Evolutionary conservation across 1,140 invertebrate genomes (phyloP).

Genomic region (Cyclina sinensis): DNA sequence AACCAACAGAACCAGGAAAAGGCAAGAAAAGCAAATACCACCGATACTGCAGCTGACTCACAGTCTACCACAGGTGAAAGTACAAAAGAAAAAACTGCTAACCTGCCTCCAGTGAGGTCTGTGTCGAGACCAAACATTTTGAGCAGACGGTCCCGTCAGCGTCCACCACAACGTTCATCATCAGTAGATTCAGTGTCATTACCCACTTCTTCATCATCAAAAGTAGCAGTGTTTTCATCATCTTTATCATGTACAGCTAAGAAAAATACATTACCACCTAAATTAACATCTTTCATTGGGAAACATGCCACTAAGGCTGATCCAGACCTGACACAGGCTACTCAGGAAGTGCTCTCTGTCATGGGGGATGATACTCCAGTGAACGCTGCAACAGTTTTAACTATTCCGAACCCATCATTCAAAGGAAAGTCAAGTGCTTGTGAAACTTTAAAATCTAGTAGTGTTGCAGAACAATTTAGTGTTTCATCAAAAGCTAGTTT

Average conservation of each 20-base stretch:
- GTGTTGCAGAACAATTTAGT: background rate
- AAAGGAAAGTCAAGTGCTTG: background rate
- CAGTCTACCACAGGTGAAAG: background rate
- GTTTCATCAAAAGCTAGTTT: background rate
- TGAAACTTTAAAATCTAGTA: background rate
- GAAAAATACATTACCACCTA: background rate
- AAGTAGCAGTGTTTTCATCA: background rate
- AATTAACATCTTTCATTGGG: background rate
- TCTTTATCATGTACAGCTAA: background rate
- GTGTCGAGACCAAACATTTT: conserved; percentile 82
- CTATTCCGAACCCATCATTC: conserved; percentile 56
- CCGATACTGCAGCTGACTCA: background rate
- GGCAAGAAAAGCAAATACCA: background rate
- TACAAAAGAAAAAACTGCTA: conserved; percentile 5
- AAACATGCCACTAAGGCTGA: background rate
- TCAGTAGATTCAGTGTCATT: conserved; percentile 64
- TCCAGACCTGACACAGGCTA: background rate
- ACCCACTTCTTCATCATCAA: conserved; percentile 49
- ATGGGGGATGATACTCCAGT: conserved; percentile 11
- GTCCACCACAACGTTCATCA: conserved; percentile 87
- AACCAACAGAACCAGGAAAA: conserved; percentile 67
- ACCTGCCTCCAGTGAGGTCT: conserved; percentile 38
- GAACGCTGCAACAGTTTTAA: conserved; percentile 23
- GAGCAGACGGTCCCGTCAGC: conserved; percentile 84
- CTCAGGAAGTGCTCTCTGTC: background rate